Conservation (phyloP, 1,140 invertebrate species). For the Diploscapter pachys region DNA sequence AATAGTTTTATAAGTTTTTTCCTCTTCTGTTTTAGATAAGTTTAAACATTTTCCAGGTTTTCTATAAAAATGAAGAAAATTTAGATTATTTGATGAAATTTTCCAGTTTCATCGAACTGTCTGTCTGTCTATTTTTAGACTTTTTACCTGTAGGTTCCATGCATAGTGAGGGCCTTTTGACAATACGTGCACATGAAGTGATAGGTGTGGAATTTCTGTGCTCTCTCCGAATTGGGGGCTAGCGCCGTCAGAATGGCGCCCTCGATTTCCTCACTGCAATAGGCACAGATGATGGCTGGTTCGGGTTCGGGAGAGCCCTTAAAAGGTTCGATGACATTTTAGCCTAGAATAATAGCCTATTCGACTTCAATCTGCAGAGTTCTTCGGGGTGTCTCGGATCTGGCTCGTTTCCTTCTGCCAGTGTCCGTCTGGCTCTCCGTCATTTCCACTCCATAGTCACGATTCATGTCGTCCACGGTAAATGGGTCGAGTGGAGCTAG, state of each 20-base stretch:
- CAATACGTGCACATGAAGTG: slow-evolving; percentile 58
- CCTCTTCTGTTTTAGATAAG: too few relatives aligned
- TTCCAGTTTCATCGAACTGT: too few relatives aligned
- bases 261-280: slow-evolving; percentile 56
- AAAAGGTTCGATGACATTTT: slow-evolving; percentile 24
- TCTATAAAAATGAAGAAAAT: too few relatives aligned
- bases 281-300: slow-evolving; percentile 51
- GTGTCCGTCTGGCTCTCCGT: slow-evolving; percentile 48
- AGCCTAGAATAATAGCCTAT: slow-evolving; percentile 14
- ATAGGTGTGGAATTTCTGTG: slow-evolving; percentile 59
- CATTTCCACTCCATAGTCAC: slow-evolving; percentile 56
- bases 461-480: slow-evolving; percentile 52
- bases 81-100: too few relatives aligned
- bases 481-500: slow-evolving; percentile 45
- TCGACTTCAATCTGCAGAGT: slow-evolving; percentile 55
- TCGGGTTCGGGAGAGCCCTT: slow-evolving; percentile 41
- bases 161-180: slow-evolving; percentile 57
- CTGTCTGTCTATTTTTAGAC: too few relatives aligned
- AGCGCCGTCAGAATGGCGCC: slow-evolving; percentile 53
- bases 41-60: too few relatives aligned
- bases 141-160: slow-evolving; percentile 45
- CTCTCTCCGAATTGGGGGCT: slow-evolving; percentile 51
- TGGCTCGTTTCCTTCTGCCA: slow-evolving; percentile 44
- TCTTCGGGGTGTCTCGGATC: slow-evolving; percentile 52
- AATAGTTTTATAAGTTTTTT: too few relatives aligned